These are phyloP conservation scores for Euschistus heros DNA, from an alignment of 1,140 invertebrate genomes.

Conservation along the genomic window DNA sequence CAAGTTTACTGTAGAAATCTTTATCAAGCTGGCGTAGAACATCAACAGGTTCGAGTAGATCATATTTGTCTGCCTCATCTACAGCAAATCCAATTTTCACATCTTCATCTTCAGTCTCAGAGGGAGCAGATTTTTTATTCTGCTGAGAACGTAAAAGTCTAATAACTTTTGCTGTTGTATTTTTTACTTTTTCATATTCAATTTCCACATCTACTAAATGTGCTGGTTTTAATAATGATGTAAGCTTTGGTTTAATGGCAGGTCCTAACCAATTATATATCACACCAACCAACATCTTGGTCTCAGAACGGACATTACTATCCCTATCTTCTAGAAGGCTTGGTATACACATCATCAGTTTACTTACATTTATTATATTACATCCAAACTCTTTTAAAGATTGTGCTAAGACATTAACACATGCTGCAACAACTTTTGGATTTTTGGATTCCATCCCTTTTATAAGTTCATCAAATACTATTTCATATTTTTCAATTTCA, in stretches of 20 bases:
- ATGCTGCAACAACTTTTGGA: slow-evolving; percentile 85
- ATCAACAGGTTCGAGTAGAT: slow-evolving; percentile 82
- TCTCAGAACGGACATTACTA: slow-evolving; percentile 83
- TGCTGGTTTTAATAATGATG: slow-evolving; percentile 65
- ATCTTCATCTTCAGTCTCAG: slow-evolving; percentile 26
- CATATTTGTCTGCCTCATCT: slow-evolving; percentile 77
- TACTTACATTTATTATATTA: slow-evolving; percentile 82
- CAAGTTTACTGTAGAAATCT: slow-evolving; percentile 90
- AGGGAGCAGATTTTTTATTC: slow-evolving; percentile 44
- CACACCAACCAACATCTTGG: slow-evolving; percentile 78
- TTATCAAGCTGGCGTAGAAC: slow-evolving; percentile 86
- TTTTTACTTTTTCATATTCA: slow-evolving; percentile 70
- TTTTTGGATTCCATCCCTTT: slow-evolving; percentile 93
- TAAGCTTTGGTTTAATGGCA: slow-evolving; percentile 74
- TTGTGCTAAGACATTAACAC: slow-evolving; percentile 59
- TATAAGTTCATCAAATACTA: slow-evolving; percentile 79
- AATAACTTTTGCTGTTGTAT: slow-evolving; percentile 58
- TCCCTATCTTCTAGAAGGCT: slow-evolving; percentile 81
- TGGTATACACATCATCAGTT: slow-evolving; percentile 76
- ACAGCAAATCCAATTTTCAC: slow-evolving; percentile 38
- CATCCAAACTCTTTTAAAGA: slow-evolving; percentile 58
- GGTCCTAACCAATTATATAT: slow-evolving; percentile 86
- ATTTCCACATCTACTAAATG: slow-evolving; percentile 75
- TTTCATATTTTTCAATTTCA: slow-evolving; percentile 91
- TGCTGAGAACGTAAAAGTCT: slow-evolving; percentile 81